phyloP scores from a whole-genome alignment of 2,113 vertebrate genomes.

The Argyrosomus japonicus region DNA sequence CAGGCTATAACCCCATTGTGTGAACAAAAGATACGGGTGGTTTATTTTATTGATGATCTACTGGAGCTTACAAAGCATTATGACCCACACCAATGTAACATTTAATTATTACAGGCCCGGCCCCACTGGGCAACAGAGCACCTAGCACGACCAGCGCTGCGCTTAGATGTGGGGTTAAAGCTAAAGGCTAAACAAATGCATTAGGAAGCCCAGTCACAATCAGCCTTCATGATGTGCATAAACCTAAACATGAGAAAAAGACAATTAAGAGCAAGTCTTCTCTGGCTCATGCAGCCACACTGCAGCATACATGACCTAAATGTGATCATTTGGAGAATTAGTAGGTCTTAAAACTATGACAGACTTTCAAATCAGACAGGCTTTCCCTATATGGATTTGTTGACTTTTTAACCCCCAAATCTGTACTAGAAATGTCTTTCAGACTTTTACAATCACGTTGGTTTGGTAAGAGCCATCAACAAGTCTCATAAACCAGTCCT shows the following conservation, averaged over 20 bases:
- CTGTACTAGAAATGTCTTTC: background rate
- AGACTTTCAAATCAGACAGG: no score
- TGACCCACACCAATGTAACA: slow-evolving; percentile 42
- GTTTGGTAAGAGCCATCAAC: background rate
- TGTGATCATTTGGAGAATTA: background rate
- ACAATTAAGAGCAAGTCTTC: background rate
- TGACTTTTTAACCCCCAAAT: background rate
- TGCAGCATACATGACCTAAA: background rate
- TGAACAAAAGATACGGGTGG: slow-evolving; percentile 53
- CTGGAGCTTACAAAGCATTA: slow-evolving; percentile 42
- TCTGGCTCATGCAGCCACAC: background rate
- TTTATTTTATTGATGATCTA: slow-evolving; percentile 62
- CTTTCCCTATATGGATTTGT: background rate
- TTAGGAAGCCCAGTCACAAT: background rate
- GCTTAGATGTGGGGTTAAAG: background rate
- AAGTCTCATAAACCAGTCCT: slow-evolving; percentile 16
- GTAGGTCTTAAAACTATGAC: background rate
- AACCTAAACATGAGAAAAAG: no score
- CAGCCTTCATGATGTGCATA: no score
- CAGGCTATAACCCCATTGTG: slow-evolving; percentile 35
- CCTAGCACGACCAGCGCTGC: no score
- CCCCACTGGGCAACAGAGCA: slow-evolving; percentile 1
- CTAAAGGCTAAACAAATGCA: background rate
- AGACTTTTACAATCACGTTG: background rate
- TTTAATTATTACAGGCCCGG: slow-evolving; percentile 54